Evolutionary conservation across 2,888 invertebrate species (phyloP).

Genomic region (Leucoma salicis): DNA sequence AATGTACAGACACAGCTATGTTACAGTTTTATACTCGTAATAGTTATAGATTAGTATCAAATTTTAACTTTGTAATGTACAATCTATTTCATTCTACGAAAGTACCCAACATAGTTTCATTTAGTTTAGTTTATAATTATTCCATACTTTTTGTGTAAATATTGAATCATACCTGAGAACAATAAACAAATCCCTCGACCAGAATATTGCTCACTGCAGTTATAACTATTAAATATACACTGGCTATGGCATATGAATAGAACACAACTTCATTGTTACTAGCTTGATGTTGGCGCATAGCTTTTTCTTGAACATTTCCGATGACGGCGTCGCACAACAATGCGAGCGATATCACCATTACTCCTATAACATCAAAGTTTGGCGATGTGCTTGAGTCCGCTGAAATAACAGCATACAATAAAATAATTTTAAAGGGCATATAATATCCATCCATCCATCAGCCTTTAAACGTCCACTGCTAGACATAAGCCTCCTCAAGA

Average conservation of each 20-base stretch:
- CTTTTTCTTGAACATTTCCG: conserved; percentile 98
- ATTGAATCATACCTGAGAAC: conserved; percentile 89
- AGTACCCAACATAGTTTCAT: too few relatives aligned
- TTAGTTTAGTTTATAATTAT: too few relatives aligned
- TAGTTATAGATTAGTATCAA: too few relatives aligned
- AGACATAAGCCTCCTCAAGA: too few relatives aligned
- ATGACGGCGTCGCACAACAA: conserved; percentile 96
- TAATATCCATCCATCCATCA: too few relatives aligned
- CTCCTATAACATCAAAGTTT: conserved; percentile 87
- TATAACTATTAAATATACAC: conserved; percentile 89
- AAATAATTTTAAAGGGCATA: too few relatives aligned
- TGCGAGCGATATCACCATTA: conserved; percentile 90
- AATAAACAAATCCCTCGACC: conserved; percentile 88
- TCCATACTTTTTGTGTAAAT: too few relatives aligned
- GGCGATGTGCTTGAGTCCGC: conserved; percentile 89
- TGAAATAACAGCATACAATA: conserved; percentile 67
- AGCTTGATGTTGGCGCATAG: conserved; percentile 92
- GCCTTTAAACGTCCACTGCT: too few relatives aligned
- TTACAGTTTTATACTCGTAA: too few relatives aligned
- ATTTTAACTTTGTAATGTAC: too few relatives aligned
- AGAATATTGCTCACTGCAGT: conserved; percentile 89
- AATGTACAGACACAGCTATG: too few relatives aligned
- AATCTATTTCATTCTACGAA: too few relatives aligned
- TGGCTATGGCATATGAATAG: conserved; percentile 95
- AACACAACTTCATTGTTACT: conserved; percentile 95